These are phyloP conservation scores for Sebastes oblongus DNA, from an alignment of 2,797 vertebrate species.

Conservation along the genomic window DNA sequence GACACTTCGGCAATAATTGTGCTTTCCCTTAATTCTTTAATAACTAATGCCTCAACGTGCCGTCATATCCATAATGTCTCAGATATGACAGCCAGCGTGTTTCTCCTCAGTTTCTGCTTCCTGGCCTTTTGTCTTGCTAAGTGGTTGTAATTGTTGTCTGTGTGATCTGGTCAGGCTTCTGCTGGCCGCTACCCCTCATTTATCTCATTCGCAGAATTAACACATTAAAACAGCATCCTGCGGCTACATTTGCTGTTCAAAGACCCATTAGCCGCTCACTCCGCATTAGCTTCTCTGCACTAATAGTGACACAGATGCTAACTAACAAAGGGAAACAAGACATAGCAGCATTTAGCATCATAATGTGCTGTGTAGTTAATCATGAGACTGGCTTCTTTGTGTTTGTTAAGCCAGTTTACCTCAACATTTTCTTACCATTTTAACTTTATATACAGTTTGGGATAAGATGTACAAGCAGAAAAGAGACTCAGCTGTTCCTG, in stretches of 20 bases:
- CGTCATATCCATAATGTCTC: not conserved
- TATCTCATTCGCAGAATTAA: slow-evolving; percentile 55
- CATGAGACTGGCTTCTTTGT: not conserved
- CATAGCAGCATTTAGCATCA: not conserved
- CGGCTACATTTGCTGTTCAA: slow-evolving; percentile 51
- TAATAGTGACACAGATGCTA: slow-evolving; percentile 1
- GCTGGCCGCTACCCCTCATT: slow-evolving; percentile 36
- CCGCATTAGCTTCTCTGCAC: slow-evolving; percentile 45
- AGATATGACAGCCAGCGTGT: not conserved
- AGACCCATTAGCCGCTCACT: slow-evolving; percentile 40
- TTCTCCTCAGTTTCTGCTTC: slow-evolving; percentile 23
- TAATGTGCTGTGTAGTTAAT: not conserved
- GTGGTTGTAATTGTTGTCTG: slow-evolving; percentile 44
- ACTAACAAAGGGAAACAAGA: slow-evolving; percentile 8
- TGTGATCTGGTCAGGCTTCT: slow-evolving; percentile 58
- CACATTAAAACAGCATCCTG: slow-evolving; percentile 59
- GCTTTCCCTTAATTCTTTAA: not conserved
- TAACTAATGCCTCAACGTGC: not conserved
- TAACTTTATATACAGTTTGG: not conserved
- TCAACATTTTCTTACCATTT: not conserved
- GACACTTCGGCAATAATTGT: not conserved
- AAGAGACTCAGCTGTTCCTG: not conserved
- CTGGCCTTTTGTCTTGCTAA: slow-evolving; percentile 42
- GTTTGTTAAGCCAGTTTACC: not conserved
- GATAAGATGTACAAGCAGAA: not conserved